Evolutionary conservation across 2,888 invertebrate species (phyloP).

Genomic region (Stenolophus ochropezus): DNA sequence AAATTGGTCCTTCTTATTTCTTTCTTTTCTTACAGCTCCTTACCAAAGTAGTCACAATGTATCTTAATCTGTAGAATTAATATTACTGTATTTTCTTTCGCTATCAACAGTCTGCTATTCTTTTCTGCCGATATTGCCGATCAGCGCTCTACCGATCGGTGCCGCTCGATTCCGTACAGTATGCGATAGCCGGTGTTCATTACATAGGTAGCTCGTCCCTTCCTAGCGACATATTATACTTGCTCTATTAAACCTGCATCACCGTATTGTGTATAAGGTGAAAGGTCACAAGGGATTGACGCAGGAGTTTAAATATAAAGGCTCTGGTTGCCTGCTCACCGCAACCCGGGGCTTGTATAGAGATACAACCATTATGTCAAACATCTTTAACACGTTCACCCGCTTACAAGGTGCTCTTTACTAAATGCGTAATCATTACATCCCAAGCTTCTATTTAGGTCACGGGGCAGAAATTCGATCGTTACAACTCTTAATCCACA

Average conservation of each 20-base stretch:
- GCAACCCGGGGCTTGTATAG: neutral
- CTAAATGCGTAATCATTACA: neutral
- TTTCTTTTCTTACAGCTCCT: too few relatives aligned
- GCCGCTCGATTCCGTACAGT: too few relatives aligned
- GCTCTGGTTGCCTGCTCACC: neutral
- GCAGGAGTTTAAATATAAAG: conserved; percentile 28
- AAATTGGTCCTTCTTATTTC: too few relatives aligned
- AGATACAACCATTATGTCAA: neutral
- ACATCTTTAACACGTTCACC: neutral
- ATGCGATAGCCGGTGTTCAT: neutral
- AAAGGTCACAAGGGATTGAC: conserved; percentile 35
- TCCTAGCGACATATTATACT: conserved; percentile 16
- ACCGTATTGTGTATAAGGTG: conserved; percentile 24
- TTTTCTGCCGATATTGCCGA: too few relatives aligned
- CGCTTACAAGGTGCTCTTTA: neutral
- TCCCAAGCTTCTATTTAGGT: too few relatives aligned
- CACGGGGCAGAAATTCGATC: too few relatives aligned
- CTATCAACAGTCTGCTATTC: too few relatives aligned
- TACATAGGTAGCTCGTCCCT: neutral
- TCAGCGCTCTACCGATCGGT: too few relatives aligned
- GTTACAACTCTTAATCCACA: too few relatives aligned
- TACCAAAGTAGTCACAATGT: too few relatives aligned
- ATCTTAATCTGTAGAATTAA: too few relatives aligned
- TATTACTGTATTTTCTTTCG: too few relatives aligned
- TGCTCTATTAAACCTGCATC: conserved; percentile 36